phyloP scores from a whole-genome alignment of 2,888 invertebrate genomes.

The Agriopis leucophaearia region DNA sequence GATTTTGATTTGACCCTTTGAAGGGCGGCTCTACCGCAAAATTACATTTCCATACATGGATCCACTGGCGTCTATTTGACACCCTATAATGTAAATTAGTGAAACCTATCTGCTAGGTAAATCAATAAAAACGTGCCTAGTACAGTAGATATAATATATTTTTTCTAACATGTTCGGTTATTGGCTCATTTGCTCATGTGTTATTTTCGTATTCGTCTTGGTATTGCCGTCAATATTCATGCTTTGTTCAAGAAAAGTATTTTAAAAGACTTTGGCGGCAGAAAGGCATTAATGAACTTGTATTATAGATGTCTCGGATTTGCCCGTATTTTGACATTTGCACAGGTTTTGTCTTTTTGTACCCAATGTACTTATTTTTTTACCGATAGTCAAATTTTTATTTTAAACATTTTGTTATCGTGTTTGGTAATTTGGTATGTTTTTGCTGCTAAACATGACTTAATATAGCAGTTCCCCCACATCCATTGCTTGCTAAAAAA shows the following conservation, averaged over 20 bases:
- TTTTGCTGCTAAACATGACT: background rate
- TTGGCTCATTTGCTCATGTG: background rate
- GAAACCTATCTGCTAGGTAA: conserved; percentile 15
- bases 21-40: conserved; percentile 81
- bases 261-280: too few relatives aligned
- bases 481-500: conserved; percentile 33
- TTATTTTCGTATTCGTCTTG: too few relatives aligned
- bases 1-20: conserved; percentile 86
- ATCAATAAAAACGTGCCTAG: background rate
- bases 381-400: too few relatives aligned
- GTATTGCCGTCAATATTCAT: too few relatives aligned
- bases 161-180: background rate
- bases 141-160: background rate
- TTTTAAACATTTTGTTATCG: background rate
- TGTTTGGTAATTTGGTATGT: background rate
- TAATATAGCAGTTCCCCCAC: background rate
- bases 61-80: conserved; percentile 65
- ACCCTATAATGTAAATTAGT: conserved; percentile 54
- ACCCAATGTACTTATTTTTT: too few relatives aligned
- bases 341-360: too few relatives aligned
- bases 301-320: too few relatives aligned
- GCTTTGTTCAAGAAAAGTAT: too few relatives aligned
- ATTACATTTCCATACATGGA: conserved; percentile 83
- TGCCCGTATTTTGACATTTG: too few relatives aligned
- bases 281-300: too few relatives aligned